Evolutionary conservation across 92 coral and sea anemone species (phyloP), one percentile per base, ranked within the genome.

Genomic region (Zoanthus gigantus): DNA sequence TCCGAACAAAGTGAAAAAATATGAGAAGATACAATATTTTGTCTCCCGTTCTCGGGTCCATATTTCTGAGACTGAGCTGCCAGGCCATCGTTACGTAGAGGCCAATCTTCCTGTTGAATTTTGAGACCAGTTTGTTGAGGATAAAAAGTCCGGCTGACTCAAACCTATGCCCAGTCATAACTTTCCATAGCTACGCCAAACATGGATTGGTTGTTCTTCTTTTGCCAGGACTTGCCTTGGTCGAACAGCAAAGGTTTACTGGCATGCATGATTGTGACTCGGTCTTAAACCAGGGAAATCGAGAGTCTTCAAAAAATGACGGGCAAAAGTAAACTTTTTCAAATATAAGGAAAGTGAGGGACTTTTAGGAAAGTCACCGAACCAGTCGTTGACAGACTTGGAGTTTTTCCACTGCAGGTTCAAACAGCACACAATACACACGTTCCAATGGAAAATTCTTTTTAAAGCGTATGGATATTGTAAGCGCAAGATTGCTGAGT

Each of bases 211-310:
- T 61, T 61, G 23, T 61, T 61, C 28, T 61, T 61, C 29, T 61
- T 61, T 15, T n/a, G 68, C 68, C 68, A 30, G 44, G 47, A 13
- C 48, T 71, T 71, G 14, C 76, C 44, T 52, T 37, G 0, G 74
- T 69, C 74, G 74, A 69, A 69, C 74, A 69, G 44, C 11, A 69
- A 30, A 28, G 74, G 31, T 69, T 69, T 69, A 28, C 74, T 42
- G 74, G 46, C 74, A 2, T 69, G 45, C 74, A 28, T 69, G 44
- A 69, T 69, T 10, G 44, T 69, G 74, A 23, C 44, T 28, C 44
- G 74, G 44, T 28, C 74, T 69, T 69, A 45, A 28, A 15, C 71
- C 71, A 28, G n/a, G n/a, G n/a, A 14, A 63, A 14, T 63, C 14
- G 71, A 0, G n/a, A 28, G n/a, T 63, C 71, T 69, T 69, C 74